phyloP scores from a whole-genome alignment of 53 echinoderm and acorn worm genomes.

The Echinarachnius parma region DNA sequence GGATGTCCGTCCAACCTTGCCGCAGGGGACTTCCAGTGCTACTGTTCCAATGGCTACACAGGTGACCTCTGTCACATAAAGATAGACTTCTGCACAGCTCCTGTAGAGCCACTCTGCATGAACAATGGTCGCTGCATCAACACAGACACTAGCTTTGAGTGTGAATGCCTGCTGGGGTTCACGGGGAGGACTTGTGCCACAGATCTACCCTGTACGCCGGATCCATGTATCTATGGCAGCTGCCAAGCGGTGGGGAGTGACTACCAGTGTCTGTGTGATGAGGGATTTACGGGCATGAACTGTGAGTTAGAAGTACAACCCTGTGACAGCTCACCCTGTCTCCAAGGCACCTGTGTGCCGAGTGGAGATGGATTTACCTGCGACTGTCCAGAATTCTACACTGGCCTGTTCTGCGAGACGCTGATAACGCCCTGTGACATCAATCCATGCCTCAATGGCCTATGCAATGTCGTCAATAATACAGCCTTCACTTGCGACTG shows the following conservation, averaged over 20 bases:
- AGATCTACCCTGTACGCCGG: conserved; percentile 63
- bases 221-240: conserved; percentile 59
- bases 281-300: conserved; percentile 50
- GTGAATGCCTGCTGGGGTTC: conserved; percentile 57
- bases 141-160: conserved; percentile 23
- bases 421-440: conserved; percentile 84
- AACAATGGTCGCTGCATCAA: conserved; percentile 65
- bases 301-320: conserved; percentile 57
- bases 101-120: conserved; percentile 66
- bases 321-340: conserved; percentile 67
- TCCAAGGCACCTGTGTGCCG: conserved; percentile 63
- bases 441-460: conserved; percentile 73
- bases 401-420: conserved; percentile 55
- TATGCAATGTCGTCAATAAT: conserved; percentile 58
- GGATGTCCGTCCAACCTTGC: conserved; percentile 42
- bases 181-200: conserved; percentile 52
- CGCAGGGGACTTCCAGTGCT: conserved; percentile 61
- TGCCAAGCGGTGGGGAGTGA: conserved; percentile 57
- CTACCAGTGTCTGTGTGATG: conserved; percentile 56
- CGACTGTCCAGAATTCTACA: conserved; percentile 45
- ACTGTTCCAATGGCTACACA: conserved; percentile 63
- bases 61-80: conserved; percentile 65
- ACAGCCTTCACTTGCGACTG: conserved; percentile 61
- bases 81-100: conserved; percentile 61
- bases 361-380: conserved; percentile 38